These are phyloP conservation scores for Anaspis maculata DNA, from an alignment of 2,888 invertebrate genomes.

Conservation along the genomic window DNA sequence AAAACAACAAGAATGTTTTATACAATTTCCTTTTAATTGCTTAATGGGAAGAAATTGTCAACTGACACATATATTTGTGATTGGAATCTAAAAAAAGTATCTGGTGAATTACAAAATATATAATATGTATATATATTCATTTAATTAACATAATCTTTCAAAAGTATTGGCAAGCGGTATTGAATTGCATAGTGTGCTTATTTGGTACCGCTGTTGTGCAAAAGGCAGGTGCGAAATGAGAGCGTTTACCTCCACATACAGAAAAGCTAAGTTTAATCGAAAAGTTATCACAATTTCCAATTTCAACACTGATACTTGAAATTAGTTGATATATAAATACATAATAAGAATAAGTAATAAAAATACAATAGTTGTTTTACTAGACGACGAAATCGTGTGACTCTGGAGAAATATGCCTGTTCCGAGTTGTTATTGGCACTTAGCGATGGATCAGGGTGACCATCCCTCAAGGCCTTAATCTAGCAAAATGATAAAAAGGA, in stretches of 20 bases:
- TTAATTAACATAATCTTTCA: conserved; percentile 30
- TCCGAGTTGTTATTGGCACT: conserved; percentile 11
- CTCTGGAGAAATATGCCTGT: conserved; percentile 8
- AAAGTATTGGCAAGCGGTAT: conserved; percentile 30
- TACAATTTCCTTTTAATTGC: conserved; percentile 33
- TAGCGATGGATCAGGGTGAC: conserved; percentile 13
- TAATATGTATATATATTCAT: conserved; percentile 29
- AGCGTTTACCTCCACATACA: conserved; percentile 25
- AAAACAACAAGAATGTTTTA: conserved; percentile 40
- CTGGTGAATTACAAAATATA: conserved; percentile 35
- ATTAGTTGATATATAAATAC: conserved; percentile 3
- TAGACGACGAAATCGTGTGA: conserved; percentile 8
- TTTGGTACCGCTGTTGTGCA: conserved; percentile 33
- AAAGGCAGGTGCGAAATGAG: conserved; percentile 35
- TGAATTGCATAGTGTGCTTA: conserved; percentile 20
- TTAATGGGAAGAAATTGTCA: conserved; percentile 34
- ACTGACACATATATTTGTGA: conserved; percentile 34
- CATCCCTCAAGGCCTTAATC: conserved; percentile 13
- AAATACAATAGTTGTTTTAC: conserved; percentile 9
- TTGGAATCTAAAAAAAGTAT: conserved; percentile 33
- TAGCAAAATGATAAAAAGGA: conserved; percentile 12
- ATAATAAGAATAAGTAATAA: conserved; percentile 9
- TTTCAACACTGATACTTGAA: conserved; percentile 19
- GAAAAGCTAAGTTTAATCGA: conserved; percentile 20
- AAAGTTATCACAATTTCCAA: conserved; percentile 28